phyloP scores from a whole-genome alignment of 2,888 invertebrate genomes.

The Linnaemya vulpina region DNA sequence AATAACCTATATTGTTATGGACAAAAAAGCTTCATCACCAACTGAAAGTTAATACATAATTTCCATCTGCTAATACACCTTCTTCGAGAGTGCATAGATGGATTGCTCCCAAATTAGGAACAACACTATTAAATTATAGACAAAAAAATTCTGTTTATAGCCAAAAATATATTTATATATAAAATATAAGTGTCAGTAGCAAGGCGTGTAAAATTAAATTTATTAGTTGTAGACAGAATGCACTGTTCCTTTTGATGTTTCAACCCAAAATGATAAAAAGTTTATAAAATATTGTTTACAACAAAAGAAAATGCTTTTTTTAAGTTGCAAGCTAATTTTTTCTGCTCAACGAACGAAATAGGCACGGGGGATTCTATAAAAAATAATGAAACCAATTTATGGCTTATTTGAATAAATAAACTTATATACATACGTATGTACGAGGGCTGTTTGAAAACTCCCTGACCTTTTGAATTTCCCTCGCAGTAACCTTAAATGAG shows the following conservation, averaged over 20 bases:
- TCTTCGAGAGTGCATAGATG: too few species aligned
- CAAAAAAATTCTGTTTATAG: too few species aligned
- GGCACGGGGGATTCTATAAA: slow-evolving; percentile 53
- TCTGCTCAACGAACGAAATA: background rate
- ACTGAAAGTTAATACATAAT: too few species aligned
- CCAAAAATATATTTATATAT: too few species aligned
- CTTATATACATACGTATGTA: too few species aligned
- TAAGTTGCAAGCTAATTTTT: slow-evolving; percentile 25
- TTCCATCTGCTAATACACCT: too few species aligned
- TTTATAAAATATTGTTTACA: slow-evolving; percentile 32
- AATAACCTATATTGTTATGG: too few species aligned
- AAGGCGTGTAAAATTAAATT: slow-evolving; percentile 57
- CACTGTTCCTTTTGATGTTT: slow-evolving; percentile 51
- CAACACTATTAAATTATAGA: too few species aligned
- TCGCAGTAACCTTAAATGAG: too few species aligned
- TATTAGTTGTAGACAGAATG: slow-evolving; percentile 54
- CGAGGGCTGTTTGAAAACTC: background rate
- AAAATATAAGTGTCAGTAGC: slow-evolving; percentile 60
- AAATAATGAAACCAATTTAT: slow-evolving; percentile 26
- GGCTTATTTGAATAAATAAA: slow-evolving; percentile 6
- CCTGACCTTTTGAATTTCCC: too few species aligned
- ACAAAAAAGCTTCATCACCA: too few species aligned
- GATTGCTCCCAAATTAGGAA: too few species aligned
- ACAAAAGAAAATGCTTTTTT: slow-evolving; percentile 28
- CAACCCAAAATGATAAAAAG: slow-evolving; percentile 49